Conservation (phyloP, 2,113 vertebrate species). For the Pedetes capensis region DNA sequence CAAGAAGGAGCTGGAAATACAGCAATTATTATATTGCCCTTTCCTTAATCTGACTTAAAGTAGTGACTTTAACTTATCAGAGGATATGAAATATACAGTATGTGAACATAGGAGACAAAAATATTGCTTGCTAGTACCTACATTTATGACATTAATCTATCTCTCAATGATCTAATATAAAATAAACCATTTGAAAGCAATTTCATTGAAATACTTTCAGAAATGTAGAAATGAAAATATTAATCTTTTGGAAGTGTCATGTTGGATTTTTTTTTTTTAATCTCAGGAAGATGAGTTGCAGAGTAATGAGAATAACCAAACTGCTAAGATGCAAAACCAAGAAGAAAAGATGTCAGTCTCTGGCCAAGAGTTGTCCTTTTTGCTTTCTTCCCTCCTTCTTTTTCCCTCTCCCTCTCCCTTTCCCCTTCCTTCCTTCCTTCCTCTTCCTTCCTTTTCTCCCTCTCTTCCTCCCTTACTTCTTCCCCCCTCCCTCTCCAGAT, state of each 20-base stretch:
- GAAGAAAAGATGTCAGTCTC: neutral
- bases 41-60: slow-evolving; percentile 75
- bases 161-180: slow-evolving; percentile 76
- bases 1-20: slow-evolving; percentile 55
- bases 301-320: slow-evolving; percentile 46
- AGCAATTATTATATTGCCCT: slow-evolving; percentile 67
- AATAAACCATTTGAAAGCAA: slow-evolving; percentile 77
- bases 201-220: slow-evolving; percentile 77
- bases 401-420: too few species aligned
- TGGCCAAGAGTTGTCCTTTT: neutral
- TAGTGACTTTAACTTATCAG: slow-evolving; percentile 67
- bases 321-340: neutral
- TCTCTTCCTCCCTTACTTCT: neutral
- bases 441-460: neutral
- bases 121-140: slow-evolving; percentile 70
- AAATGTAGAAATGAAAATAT: slow-evolving; percentile 79
- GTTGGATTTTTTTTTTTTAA: neutral
- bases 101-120: slow-evolving; percentile 67
- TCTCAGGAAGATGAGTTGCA: slow-evolving; percentile 41
- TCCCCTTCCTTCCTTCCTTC: neutral
- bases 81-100: slow-evolving; percentile 69
- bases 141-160: slow-evolving; percentile 76
- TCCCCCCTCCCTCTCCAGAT: neutral
- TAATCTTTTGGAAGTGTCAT: slow-evolving; percentile 72
- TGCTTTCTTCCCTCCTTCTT: neutral